Conservation (phyloP, 2,797 vertebrate genomes). For the Sebastes vulpes region DNA sequence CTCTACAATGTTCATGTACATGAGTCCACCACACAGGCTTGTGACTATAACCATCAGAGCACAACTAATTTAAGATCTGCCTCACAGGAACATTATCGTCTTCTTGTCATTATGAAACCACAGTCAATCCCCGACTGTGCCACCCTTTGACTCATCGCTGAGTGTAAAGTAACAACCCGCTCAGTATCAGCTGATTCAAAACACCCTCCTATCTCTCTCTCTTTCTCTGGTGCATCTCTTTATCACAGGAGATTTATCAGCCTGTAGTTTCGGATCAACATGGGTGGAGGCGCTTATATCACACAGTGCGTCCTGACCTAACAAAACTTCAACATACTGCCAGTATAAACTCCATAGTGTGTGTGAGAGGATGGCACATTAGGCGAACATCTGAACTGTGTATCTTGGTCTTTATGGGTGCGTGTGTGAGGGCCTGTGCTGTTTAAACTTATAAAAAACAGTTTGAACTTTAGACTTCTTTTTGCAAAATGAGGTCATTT, state of each 20-base stretch:
- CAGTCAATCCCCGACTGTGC: slow-evolving; percentile 4
- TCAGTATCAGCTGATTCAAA: neutral
- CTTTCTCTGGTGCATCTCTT: neutral
- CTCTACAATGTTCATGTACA: neutral
- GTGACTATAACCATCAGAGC: slow-evolving; percentile 6
- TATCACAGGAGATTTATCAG: neutral
- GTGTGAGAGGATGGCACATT: neutral
- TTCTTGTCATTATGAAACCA: slow-evolving; percentile 45
- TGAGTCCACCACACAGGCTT: neutral
- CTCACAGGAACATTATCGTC: neutral
- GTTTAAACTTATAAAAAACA: neutral
- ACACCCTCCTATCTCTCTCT: neutral
- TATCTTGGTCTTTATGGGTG: neutral
- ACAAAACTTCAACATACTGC: neutral
- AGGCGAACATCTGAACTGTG: neutral
- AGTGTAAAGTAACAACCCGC: neutral
- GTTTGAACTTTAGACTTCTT: neutral
- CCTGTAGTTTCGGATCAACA: neutral
- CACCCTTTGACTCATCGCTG: slow-evolving; percentile 51
- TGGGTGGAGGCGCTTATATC: neutral
- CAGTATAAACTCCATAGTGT: neutral
- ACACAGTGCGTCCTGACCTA: neutral
- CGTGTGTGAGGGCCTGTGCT: neutral
- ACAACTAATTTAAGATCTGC: slow-evolving; percentile 27
- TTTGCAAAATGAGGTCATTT: neutral